Evolutionary conservation across 2,113 vertebrate genomes (phyloP).

Genomic region (Crotophaga sulcirostris): DNA sequence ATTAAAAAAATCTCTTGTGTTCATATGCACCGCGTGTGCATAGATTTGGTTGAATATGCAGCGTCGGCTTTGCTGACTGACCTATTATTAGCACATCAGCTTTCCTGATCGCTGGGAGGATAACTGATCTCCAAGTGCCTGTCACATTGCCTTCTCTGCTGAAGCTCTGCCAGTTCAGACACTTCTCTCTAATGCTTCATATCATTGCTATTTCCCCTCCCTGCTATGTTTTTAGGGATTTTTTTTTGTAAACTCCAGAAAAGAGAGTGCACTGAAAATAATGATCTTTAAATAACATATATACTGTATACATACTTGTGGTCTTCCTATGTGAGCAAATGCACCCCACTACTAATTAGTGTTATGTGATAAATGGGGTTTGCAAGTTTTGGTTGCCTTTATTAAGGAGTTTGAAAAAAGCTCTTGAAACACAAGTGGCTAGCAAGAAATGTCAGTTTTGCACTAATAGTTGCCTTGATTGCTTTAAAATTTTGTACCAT

Average conservation of each 20-base stretch:
- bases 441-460: neutral
- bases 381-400: neutral
- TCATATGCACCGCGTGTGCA: neutral
- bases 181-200: neutral
- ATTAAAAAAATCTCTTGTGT: neutral
- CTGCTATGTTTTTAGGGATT: neutral
- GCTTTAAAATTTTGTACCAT: neutral
- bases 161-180: neutral
- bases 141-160: neutral
- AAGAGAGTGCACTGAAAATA: neutral
- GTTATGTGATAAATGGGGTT: neutral
- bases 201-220: neutral
- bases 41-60: neutral
- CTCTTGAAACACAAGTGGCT: neutral
- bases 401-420: neutral
- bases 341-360: neutral
- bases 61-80: neutral
- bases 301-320: neutral
- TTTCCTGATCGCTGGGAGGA: neutral
- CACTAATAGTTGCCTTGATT: neutral
- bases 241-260: neutral
- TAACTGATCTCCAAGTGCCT: neutral
- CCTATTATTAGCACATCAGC: constrained; percentile 15
- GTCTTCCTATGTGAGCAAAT: neutral
- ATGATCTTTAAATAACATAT: neutral